Percentiles rank a stretch among this genome's conserved stretches.
phyloP scores from a whole-genome alignment of 2,888 invertebrate genomes.

The Acronicta alni region DNA sequence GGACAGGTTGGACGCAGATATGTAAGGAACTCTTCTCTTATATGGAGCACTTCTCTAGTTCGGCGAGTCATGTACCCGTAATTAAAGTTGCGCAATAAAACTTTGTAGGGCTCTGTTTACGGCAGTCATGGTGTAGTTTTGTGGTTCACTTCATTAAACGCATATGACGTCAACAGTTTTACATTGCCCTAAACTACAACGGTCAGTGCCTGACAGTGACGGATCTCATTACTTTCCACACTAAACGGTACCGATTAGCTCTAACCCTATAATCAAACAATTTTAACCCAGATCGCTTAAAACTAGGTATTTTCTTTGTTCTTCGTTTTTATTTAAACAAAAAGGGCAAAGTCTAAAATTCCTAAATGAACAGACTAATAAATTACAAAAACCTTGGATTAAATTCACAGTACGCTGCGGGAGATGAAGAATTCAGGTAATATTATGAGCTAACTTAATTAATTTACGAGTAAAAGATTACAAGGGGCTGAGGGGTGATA shows the following conservation, averaged over 20 bases:
- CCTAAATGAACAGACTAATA: constrained; percentile 40
- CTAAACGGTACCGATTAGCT: constrained; percentile 6
- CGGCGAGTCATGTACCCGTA: constrained; percentile 74
- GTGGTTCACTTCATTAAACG: constrained; percentile 43
- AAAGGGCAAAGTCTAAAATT: constrained; percentile 23
- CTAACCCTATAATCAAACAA: constrained; percentile 13
- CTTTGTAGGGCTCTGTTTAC: constrained; percentile 54
- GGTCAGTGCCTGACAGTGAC: constrained; percentile 18
- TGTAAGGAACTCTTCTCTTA: constrained; percentile 47
- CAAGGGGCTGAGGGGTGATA: constrained; percentile 52
- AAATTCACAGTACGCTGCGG: constrained; percentile 46
- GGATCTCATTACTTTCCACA: constrained; percentile 30
- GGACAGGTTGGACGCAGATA: constrained; percentile 52
- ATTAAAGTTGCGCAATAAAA: constrained; percentile 75
- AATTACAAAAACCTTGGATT: constrained; percentile 47
- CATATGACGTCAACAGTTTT: constrained; percentile 35
- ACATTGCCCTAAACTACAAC: constrained; percentile 13
- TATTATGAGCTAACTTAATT: constrained; percentile 62
- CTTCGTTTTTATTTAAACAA: constrained; percentile 8
- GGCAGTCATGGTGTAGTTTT: constrained; percentile 47
- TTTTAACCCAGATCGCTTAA: neutral
- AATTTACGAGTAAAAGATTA: constrained; percentile 67
- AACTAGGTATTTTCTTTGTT: constrained; percentile 7
- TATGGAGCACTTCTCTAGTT: constrained; percentile 22
- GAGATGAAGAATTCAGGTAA: constrained; percentile 51